Base-by-base conservation (phyloP, 2,888 invertebrate genomes). In the Trachelus iudaicus region DNA sequence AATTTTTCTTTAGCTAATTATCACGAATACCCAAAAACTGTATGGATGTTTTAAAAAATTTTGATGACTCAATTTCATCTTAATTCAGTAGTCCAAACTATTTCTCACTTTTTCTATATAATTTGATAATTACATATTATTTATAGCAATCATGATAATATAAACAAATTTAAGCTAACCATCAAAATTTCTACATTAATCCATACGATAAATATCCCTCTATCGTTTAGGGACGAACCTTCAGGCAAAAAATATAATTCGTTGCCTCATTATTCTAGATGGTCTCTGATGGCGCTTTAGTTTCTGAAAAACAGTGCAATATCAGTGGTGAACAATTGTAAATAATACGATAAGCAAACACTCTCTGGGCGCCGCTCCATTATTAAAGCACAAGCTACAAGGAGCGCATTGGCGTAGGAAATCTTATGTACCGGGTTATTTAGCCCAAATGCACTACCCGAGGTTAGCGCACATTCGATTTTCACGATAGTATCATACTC, bases 341-440 rank as follows among this genome's bases (percentile, higher is more conserved):
- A 33, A 31, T 30, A 73, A 83, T 81, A 81, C 87, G 88, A 88
- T 89, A 87, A 89, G 89, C 87, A 88, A 88, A 89, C 87, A 89
- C 83, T 84, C 83, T 83, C 81, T 75, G 80, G 77, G 37, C 81
- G 79, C 87, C 88, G 86, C 87, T 87, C 89, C 87, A 86, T 89
- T 87, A 89, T 89, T 89, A 89, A 85, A 85, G 83, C 85, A 85
- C 87, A 88, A 88, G 86, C 86, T 82, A 76, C 68, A 73, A 77
- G 76, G 35, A 75, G 69, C 76, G 74, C 78, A 78, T 69, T 75
- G 75, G 73, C 78, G 75, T 76, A 76, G 34, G 35, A 74, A 71
- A 13, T 12, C 2, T 9, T 2, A 9, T 56, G 23, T 40, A 56
- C 56, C 56, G 0, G 23, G 23, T 56, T 23, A 56, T 56, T 56